Evolutionary conservation across 2,888 invertebrate genomes (phyloP), one percentile per base, ranked within the genome.

Genomic region (Andrena flavipes): DNA sequence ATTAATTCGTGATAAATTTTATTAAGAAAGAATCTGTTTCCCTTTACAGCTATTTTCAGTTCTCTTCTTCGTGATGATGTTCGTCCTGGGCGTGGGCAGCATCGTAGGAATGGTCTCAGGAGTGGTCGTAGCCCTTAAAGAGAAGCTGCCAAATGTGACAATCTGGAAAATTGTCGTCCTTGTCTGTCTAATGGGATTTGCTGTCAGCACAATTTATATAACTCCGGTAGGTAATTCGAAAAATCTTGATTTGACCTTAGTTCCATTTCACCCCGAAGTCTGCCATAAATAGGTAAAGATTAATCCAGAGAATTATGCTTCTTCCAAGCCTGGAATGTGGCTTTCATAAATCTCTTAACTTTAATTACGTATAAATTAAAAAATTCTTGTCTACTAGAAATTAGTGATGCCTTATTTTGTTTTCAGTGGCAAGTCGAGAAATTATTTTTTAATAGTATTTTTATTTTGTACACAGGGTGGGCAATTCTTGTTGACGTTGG

Each of bases 31-130:
- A 54, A 67, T 33, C 8, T 35, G 1, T 68, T 16, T 51, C 49
- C 0, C 16, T 42, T 51, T 97, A 1, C 97, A 95, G 94, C 86
- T 95, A 8, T 95, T 95, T 88, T 93, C 95, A 0, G 93, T 94
- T 2, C 86, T 95, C 10, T 95, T 95, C 88, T 95, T 95, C 91
- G 89, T 95, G 29, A 95, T 95, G 95, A 90, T 95, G 69, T 95
- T 94, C 90, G 94, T 94, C 2, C 90, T 95, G 77, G 95, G 95
- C 16, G 93, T 95, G 16, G 95, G 95, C 30, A 94, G 94, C 71
- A 94, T 94, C 2, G 94, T 94, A 0, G 94, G 94, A 3, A 91
- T 95, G 72, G 92, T 93, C 0, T 93, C 94, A 23, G 93, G 94
- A 0, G 91, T 95, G 23, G 93, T 94, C 63, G 93, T 93, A 2